phyloP scores from a whole-genome alignment of 2,888 invertebrate genomes.

The Melanchra persicariae region DNA sequence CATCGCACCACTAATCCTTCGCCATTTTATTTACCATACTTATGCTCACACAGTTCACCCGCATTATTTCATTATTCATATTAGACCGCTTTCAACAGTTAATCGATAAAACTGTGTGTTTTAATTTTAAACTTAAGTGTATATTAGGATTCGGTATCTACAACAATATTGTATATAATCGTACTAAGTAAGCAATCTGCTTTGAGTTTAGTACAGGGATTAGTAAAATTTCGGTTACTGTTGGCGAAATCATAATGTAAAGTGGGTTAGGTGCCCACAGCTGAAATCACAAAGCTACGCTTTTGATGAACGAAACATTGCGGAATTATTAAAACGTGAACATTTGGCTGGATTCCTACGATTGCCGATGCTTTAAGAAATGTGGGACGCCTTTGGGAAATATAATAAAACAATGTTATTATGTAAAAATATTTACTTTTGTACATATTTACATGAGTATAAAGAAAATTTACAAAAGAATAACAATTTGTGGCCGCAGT shows the following conservation, averaged over 20 bases:
- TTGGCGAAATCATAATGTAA: conserved; percentile 71
- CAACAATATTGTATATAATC: conserved; percentile 46
- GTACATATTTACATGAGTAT: conserved; percentile 83
- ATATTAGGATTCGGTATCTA: conserved; percentile 39
- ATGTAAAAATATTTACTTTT: conserved; percentile 88
- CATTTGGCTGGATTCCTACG: conserved; percentile 42
- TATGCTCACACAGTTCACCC: conserved; percentile 45
- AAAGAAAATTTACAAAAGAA: conserved; percentile 66
- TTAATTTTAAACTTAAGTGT: conserved; percentile 32
- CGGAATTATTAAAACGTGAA: conserved; percentile 66
- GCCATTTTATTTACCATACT: conserved; percentile 66
- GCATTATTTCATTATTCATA: conserved; percentile 54
- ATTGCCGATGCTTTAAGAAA: conserved; percentile 30
- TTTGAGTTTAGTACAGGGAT: conserved; percentile 70
- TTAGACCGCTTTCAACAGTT: conserved; percentile 44
- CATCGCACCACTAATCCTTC: conserved; percentile 67
- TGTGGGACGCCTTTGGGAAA: conserved; percentile 12
- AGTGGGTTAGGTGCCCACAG: conserved; percentile 65
- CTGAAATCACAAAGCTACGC: conserved; percentile 73
- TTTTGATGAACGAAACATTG: conserved; percentile 68
- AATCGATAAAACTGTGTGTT: conserved; percentile 30
- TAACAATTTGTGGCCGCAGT: conserved; percentile 56
- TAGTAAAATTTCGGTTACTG: conserved; percentile 69
- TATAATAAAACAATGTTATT: conserved; percentile 67
- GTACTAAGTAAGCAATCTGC: conserved; percentile 71